phyloP scores from a whole-genome alignment of 2,888 invertebrate species.

The Callinectes sapidus region DNA sequence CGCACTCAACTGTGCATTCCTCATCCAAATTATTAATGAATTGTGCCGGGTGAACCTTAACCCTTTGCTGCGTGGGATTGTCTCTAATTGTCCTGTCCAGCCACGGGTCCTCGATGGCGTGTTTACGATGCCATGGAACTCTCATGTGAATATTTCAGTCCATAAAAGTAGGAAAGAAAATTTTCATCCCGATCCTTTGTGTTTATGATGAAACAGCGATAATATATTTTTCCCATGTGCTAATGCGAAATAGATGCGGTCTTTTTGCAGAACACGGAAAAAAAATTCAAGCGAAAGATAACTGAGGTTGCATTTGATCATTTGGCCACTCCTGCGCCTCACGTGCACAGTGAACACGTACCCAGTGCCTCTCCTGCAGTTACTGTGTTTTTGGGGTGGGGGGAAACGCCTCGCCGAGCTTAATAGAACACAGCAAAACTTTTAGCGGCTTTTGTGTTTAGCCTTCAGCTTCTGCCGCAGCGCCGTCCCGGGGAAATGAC shows the following conservation, averaged over 20 bases:
- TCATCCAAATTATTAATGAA: not conserved
- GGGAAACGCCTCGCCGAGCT: not conserved
- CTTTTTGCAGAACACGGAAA: too few species aligned
- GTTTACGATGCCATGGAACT: not conserved
- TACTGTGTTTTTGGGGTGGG: not conserved
- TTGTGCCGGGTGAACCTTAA: not conserved
- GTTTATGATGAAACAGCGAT: not conserved
- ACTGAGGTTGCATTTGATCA: too few species aligned
- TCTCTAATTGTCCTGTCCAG: not conserved
- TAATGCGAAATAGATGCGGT: too few species aligned
- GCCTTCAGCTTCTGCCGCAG: not conserved
- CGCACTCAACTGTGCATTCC: not conserved
- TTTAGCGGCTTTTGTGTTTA: not conserved
- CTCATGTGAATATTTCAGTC: not conserved
- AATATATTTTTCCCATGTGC: too few species aligned
- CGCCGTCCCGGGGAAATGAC: not conserved
- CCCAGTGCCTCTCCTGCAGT: not conserved
- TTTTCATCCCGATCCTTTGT: not conserved
- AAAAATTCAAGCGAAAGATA: too few species aligned
- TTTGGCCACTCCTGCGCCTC: not conserved
- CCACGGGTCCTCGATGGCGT: not conserved
- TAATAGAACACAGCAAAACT: slow-evolving; percentile 15
- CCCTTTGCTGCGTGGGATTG: not conserved
- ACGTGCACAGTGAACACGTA: not conserved
- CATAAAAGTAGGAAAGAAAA: not conserved